These are phyloP conservation scores for Alcis repandata DNA, from an alignment of 2,888 invertebrate species.

Conservation along the genomic window DNA sequence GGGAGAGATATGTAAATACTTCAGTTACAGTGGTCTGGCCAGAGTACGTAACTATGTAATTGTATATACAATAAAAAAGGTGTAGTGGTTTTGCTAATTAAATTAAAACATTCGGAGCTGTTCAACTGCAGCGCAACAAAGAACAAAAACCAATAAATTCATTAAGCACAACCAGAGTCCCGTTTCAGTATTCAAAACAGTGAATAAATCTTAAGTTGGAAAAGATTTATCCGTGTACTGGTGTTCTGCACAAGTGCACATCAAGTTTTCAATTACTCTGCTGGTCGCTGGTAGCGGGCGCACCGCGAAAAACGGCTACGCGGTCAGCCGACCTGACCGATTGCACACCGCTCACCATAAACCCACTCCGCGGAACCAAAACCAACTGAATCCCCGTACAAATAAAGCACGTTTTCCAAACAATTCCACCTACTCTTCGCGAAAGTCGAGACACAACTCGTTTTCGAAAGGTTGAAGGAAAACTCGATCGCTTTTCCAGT, in stretches of 20 bases:
- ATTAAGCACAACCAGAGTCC: constrained; percentile 20
- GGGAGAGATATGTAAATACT: background rate
- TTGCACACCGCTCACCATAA: constrained; percentile 70
- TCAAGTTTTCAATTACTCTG: constrained; percentile 86
- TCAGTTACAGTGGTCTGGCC: background rate
- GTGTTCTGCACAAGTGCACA: constrained; percentile 81
- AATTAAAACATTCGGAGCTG: constrained; percentile 9
- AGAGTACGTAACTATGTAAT: background rate
- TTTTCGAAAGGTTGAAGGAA: constrained; percentile 83
- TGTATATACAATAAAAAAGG: background rate
- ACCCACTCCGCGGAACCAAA: constrained; percentile 53
- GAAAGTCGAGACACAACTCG: constrained; percentile 79
- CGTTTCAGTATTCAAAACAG: constrained; percentile 40
- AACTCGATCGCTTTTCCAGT: constrained; percentile 85
- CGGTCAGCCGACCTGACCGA: constrained; percentile 78
- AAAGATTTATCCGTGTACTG: constrained; percentile 79
- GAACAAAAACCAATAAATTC: constrained; percentile 28
- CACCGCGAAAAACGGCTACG: constrained; percentile 78
- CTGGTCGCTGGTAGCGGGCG: constrained; percentile 74
- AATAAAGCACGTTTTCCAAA: constrained; percentile 73
- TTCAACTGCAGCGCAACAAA: constrained; percentile 8
- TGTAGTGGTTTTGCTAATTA: background rate
- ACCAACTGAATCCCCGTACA: constrained; percentile 63
- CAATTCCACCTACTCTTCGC: constrained; percentile 54
- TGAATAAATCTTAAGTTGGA: constrained; percentile 54